Conservation (phyloP, 2,113 vertebrate species). For the Falcunculus frontatus region DNA sequence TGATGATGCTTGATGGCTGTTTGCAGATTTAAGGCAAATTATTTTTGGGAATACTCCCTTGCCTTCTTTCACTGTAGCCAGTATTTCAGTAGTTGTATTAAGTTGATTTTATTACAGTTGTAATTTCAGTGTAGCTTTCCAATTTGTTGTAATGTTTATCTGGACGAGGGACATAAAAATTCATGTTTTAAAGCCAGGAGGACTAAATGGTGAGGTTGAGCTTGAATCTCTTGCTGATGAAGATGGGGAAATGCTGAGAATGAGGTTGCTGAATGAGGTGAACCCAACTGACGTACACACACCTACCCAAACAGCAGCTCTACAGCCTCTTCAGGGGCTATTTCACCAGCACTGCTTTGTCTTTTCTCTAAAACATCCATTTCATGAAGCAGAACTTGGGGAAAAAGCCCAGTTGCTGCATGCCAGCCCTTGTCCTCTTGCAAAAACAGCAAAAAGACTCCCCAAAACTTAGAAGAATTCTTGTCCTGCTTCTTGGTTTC, state of each 20-base stretch:
- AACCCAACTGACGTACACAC: neutral
- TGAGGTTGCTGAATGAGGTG: neutral
- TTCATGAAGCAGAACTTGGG: neutral
- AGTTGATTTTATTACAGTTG: neutral
- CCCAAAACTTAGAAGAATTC: neutral
- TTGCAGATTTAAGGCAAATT: neutral
- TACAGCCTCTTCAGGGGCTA: neutral
- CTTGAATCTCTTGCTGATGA: neutral
- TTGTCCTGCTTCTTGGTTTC: neutral
- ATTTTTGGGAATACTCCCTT: neutral
- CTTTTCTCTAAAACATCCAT: neutral
- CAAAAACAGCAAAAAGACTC: neutral
- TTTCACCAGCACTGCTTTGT: neutral
- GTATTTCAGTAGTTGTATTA: neutral
- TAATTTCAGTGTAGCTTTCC: neutral
- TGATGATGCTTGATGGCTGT: neutral
- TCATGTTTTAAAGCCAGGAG: neutral
- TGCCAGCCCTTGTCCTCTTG: neutral
- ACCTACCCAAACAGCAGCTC: neutral
- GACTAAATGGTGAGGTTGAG: neutral
- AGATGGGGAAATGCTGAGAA: neutral
- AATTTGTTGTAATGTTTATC: neutral
- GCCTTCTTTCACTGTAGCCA: neutral
- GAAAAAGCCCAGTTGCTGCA: neutral
- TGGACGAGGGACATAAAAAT: neutral